Percentiles rank a stretch among this genome's conserved stretches.
phyloP scores from a whole-genome alignment of 2,888 invertebrate species.

The Pandemis corylana region DNA sequence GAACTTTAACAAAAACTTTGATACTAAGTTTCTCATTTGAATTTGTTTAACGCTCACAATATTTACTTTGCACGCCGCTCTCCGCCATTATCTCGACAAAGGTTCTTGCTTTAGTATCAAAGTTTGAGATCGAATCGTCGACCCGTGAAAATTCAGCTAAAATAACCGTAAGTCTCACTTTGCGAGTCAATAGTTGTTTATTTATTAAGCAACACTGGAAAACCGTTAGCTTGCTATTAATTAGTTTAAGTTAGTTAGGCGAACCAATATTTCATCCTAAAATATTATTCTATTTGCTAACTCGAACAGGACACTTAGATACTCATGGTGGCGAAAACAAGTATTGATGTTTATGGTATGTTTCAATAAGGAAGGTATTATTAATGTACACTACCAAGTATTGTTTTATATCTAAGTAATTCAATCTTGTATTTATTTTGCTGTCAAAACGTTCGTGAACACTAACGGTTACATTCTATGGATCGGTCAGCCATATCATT shows the following conservation, averaged over 20 bases:
- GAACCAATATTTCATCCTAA: background rate
- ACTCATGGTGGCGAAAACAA: background rate
- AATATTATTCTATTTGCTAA: background rate
- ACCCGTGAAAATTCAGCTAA: conserved; percentile 11
- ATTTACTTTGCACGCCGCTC: background rate
- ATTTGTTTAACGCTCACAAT: background rate
- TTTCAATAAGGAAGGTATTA: too few species aligned
- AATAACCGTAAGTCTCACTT: background rate
- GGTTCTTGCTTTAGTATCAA: conserved; percentile 3
- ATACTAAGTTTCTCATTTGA: background rate
- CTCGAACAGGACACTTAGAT: too few species aligned
- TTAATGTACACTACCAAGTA: too few species aligned
- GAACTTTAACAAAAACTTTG: conserved; percentile 11
- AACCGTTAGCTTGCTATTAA: background rate
- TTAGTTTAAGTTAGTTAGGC: background rate
- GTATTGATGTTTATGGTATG: background rate
- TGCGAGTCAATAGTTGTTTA: conserved; percentile 5
- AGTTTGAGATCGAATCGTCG: conserved; percentile 14
- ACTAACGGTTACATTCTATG: too few species aligned
- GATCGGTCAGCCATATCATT: too few species aligned
- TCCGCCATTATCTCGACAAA: conserved; percentile 1
- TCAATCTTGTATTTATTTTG: too few species aligned
- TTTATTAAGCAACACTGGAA: background rate
- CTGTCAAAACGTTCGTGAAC: too few species aligned
- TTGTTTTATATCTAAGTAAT: too few species aligned